Evolutionary conservation across 2,888 invertebrate species (phyloP), one percentile per base, ranked within the genome.

Genomic region (Maniola hyperantus): DNA sequence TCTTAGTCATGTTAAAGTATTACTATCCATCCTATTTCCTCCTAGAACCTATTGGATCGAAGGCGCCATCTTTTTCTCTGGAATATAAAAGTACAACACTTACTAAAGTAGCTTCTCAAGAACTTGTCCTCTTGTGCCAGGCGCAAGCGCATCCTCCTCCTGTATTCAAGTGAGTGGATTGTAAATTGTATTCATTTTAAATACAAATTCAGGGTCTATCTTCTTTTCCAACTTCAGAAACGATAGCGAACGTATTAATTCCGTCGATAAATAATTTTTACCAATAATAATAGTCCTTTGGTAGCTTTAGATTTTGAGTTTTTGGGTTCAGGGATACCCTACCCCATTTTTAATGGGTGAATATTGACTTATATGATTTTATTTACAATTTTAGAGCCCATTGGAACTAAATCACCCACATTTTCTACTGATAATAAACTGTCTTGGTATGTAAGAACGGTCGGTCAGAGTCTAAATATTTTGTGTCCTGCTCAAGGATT

Each of bases 61-160:
- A 94, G 84, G 93, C 93, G 76, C 94, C 94, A 15, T 87, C 94
- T 67, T 93, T 94, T 84, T 92, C 92, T 50, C 77, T 84, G 81
- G 93, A 92, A 80, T 92, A 87, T 83, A 94, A 94, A 86, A 93
- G 93, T 76, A 93, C 93, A 71, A 93, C 93, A 75, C 92, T 94
- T 73, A 93, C 93, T 72, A 93, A 94, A 87, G 80, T 85, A 66
- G 83, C 88, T 66, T 84, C 85, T 61, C 92, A 93, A 78, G 91
- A 90, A 74, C 93, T 95, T 79, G 94, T 93, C 76, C 86, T 96
- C 69, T 91, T 95, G 70, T 95, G 95, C 83, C 95, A 95, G 80
- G 95, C 95, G 64, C 95, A 96, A 87, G 94, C 93, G 70, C 94
- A 94, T 78, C 95, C 95, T 73, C 89, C 94, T 78, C 95, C 95